phyloP scores from a whole-genome alignment of 2,797 vertebrate species.

The Peromyscus attwateri region DNA sequence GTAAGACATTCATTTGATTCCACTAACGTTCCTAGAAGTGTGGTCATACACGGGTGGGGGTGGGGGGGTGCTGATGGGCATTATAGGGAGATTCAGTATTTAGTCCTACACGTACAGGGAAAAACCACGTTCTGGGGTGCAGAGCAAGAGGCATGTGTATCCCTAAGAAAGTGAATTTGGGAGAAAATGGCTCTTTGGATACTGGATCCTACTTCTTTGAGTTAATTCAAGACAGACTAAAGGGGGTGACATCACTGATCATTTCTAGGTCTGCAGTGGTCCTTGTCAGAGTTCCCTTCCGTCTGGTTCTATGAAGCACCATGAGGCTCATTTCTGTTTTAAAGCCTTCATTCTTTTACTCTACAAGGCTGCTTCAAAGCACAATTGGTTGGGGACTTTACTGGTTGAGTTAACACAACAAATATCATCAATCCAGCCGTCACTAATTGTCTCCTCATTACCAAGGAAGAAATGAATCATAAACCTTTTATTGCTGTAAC shows the following conservation, averaged over 20 bases:
- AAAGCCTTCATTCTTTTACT: conserved; percentile 76
- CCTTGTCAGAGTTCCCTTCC: conserved; percentile 50
- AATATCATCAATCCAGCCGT: conserved; percentile 90
- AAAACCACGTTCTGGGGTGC: neutral
- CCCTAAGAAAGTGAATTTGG: neutral
- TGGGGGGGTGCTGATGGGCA: rapidly evolving
- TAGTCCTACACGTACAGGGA: rapidly evolving
- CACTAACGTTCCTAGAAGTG: rapidly evolving
- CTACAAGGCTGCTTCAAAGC: conserved; percentile 72
- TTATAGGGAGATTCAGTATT: rapidly evolving
- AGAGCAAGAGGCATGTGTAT: rapidly evolving
- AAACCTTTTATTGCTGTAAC: conserved; percentile 87
- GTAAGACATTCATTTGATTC: neutral
- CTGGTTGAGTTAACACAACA: conserved; percentile 89
- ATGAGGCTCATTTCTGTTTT: conserved; percentile 72
- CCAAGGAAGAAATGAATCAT: conserved; percentile 89
- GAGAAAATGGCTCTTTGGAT: neutral
- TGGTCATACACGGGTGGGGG: rapidly evolving
- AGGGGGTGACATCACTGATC: conserved; percentile 8
- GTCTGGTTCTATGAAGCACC: conserved; percentile 7
- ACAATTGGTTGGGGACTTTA: conserved; percentile 84
- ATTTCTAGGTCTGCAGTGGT: conserved; percentile 64
- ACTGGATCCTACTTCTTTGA: neutral
- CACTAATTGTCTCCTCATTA: conserved; percentile 90
- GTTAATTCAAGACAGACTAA: neutral